Base-by-base conservation (phyloP, 92 coral and sea anemone species). In the Pocillopora grandis region DNA sequence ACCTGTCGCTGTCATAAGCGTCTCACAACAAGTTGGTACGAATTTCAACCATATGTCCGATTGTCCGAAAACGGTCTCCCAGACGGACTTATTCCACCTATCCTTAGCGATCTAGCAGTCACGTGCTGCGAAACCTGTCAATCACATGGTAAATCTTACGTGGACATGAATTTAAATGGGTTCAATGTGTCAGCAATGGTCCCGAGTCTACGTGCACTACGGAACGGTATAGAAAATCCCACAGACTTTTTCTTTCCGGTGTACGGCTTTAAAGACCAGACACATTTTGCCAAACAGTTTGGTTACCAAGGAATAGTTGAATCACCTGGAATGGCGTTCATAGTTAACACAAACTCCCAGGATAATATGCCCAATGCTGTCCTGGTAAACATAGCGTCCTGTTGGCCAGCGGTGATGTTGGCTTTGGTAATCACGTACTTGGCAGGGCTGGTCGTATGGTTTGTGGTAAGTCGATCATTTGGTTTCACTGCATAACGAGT, bases 121-220 rank as follows among this genome's bases (percentile, higher is more conserved):
- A 55, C 65, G 15, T 92, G 95, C 60, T 92, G 95, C 67, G 89
- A 90, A 63, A 80, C 85, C 19, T 92, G 95, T 58, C 87, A 88
- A 62, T 80, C 68, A 21, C 89, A 80, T 85, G 76, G 75, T 8
- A 19, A 21, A 1, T 74, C 91, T 58, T 75, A 27, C 58, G 80
- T 89, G 56, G 69, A 73, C 42, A 57, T 86, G 33, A 66, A 65
- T 20, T 31, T 80, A 19, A 89, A 79, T 76, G 77, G 64, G 7
- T 79, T 73, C 12, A 79, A 82, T 33, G 49, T 60, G 56, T 61
- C 86, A n/a, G 72, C 86, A 2, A 6, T 62, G 72, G 62, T 70
- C 12, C 78, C 49, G n/a, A 73, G 77, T 33, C 36, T 72, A 62
- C 88, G 76, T 33, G 63, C 56, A 20, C 63, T 88, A 62, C 79